A percentile compares a stretch with the other conserved stretches of the same genome.
These are phyloP conservation scores for Electrophaes corylata DNA, from an alignment of 2,888 invertebrate species.

Conservation along the genomic window DNA sequence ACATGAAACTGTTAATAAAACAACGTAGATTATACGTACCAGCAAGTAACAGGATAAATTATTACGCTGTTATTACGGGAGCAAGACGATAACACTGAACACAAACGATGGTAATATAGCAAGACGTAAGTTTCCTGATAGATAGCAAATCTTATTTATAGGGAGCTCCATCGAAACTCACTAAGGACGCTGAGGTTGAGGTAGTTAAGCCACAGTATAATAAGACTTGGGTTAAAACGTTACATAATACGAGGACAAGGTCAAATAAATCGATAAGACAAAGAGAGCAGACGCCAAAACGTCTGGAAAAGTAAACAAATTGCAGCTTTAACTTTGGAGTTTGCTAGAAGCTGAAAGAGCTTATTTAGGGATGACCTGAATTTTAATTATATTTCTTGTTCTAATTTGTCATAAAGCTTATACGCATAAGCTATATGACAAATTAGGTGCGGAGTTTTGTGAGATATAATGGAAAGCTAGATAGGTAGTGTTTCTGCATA, in stretches of 20 bases:
- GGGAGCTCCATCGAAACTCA: constrained; percentile 16
- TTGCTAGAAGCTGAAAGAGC: constrained; percentile 5
- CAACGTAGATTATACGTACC: background rate
- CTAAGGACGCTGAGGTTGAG: constrained; percentile 32
- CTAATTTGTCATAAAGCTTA: background rate
- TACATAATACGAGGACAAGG: constrained; percentile 66
- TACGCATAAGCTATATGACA: background rate
- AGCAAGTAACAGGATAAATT: constrained; percentile 10
- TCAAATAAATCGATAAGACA: constrained; percentile 66
- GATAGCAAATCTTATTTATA: constrained; percentile 18
- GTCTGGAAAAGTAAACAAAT: constrained; percentile 54
- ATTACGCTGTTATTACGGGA: constrained; percentile 8
- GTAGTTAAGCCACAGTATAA: constrained; percentile 44
- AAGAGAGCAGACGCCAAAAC: constrained; percentile 55
- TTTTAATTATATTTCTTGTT: constrained; percentile 13
- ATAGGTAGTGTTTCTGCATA: background rate
- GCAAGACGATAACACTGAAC: constrained; percentile 13
- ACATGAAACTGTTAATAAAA: background rate
- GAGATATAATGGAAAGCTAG: background rate
- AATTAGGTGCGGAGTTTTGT: background rate
- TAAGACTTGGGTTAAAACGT: constrained; percentile 41
- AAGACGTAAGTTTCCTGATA: constrained; percentile 22
- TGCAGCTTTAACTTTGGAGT: constrained; percentile 20
- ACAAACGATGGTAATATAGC: constrained; percentile 4
- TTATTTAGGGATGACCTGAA: constrained; percentile 19